phyloP scores from a whole-genome alignment of 92 coral and sea anemone species.

The Epizoanthus fatuus region DNA sequence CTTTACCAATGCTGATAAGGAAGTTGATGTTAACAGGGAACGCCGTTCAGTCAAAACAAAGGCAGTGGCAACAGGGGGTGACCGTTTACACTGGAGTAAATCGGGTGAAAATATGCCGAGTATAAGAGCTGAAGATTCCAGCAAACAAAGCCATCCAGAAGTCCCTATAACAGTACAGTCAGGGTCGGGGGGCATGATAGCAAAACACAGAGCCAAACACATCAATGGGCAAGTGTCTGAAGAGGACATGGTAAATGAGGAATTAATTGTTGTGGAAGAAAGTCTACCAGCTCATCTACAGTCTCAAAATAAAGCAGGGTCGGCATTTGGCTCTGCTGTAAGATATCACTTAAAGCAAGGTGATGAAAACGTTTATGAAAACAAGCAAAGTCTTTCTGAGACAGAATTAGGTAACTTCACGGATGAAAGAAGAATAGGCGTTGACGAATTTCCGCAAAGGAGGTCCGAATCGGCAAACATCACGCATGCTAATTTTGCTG shows the following conservation, averaged over 20 bases:
- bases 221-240: background rate
- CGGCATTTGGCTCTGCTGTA: background rate
- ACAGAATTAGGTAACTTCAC: background rate
- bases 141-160: background rate
- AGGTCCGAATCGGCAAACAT: background rate
- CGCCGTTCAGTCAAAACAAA: background rate
- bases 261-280: background rate
- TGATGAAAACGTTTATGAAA: background rate
- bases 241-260: background rate
- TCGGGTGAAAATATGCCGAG: no score
- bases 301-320: background rate
- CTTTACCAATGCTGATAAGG: background rate
- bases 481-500: background rate
- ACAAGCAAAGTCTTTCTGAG: background rate
- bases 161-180: background rate
- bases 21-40: background rate
- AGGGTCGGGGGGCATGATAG: no score
- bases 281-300: background rate
- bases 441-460: background rate
- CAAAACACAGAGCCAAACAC: no score
- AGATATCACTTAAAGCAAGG: background rate
- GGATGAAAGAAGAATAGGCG: background rate
- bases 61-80: background rate
- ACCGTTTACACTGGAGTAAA: background rate
- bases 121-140: background rate